Conservation (phyloP, 2,888 invertebrate genomes). For the Caenorhabditis angaria region DNA sequence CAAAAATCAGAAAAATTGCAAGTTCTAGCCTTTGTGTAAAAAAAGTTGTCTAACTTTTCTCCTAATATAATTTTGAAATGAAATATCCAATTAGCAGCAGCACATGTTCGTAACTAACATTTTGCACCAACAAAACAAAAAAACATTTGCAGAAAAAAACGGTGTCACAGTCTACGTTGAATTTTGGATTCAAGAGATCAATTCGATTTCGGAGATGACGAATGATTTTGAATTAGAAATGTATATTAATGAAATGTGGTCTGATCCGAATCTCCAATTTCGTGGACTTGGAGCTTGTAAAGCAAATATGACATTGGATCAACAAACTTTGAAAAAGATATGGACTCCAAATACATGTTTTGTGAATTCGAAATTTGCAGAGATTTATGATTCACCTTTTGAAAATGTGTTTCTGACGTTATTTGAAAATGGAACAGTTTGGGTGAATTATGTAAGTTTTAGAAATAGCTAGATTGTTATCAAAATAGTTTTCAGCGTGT, state of each 20-base stretch:
- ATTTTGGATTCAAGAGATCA: slow-evolving; percentile 63
- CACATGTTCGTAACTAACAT: no score
- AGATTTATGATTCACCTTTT: slow-evolving; percentile 59
- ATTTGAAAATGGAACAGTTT: slow-evolving; percentile 62
- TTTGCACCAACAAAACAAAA: no score
- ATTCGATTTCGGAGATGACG: slow-evolving; percentile 60
- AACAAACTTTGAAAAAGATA: slow-evolving; percentile 44
- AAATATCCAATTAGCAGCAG: no score
- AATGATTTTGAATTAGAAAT: slow-evolving; percentile 67
- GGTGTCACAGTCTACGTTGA: slow-evolving; percentile 56
- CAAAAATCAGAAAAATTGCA: no score
- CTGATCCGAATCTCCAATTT: slow-evolving; percentile 48
- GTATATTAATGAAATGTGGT: slow-evolving; percentile 33
- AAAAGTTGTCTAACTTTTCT: no score
- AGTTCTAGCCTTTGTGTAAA: no score
- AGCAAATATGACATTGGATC: slow-evolving; percentile 53
- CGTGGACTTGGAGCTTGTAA: slow-evolving; percentile 35
- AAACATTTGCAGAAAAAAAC: slow-evolving; percentile 48
- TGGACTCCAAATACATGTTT: slow-evolving; percentile 61
- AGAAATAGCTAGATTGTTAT: not conserved
- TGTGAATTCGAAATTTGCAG: slow-evolving; percentile 59
- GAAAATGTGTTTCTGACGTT: slow-evolving; percentile 61
- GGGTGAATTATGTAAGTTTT: slow-evolving; percentile 59
- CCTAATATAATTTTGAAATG: no score
- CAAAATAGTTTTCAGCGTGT: slow-evolving; percentile 44